Evolutionary conservation across 2,888 invertebrate species (phyloP).

Genomic region (Cetonia aurata): DNA sequence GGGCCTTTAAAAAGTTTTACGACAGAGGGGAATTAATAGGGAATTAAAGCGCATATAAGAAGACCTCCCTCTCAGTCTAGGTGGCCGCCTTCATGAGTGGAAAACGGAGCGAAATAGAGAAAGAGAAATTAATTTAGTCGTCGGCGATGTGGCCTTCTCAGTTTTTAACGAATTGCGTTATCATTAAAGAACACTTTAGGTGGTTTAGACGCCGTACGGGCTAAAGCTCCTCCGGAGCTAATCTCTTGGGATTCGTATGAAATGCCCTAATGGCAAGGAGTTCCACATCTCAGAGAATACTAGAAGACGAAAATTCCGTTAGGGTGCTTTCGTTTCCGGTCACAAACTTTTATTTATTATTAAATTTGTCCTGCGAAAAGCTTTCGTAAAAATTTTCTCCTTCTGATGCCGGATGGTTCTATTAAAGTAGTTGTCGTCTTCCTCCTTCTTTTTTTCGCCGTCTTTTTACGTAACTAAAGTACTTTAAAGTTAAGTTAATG

Average conservation of each 20-base stretch:
- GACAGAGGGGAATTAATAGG: conserved; percentile 47
- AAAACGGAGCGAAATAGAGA: conserved; percentile 43
- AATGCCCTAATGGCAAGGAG: conserved; percentile 45
- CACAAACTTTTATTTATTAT: conserved; percentile 56
- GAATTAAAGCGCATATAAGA: conserved; percentile 48
- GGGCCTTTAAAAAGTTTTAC: conserved; percentile 29
- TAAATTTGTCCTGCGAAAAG: conserved; percentile 54
- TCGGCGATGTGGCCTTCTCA: conserved; percentile 45
- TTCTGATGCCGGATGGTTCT: too few species aligned
- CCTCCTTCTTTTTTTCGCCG: too few species aligned
- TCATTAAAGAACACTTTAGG: conserved; percentile 54
- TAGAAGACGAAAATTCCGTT: background rate
- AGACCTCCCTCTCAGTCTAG: background rate
- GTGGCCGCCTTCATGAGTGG: background rate
- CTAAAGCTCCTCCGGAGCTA: conserved; percentile 13
- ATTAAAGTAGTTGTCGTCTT: too few species aligned
- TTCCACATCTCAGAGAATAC: background rate
- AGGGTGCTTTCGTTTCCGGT: conserved; percentile 51
- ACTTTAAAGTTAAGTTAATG: too few species aligned
- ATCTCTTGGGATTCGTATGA: conserved; percentile 46
- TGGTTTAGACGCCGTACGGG: conserved; percentile 41
- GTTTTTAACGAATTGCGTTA: conserved; percentile 54
- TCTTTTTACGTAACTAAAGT: too few species aligned
- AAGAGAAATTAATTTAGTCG: conserved; percentile 52
- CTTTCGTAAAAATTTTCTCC: too few species aligned